Percentiles rank a stretch among this genome's conserved stretches.
Evolutionary conservation across 1,140 invertebrate genomes (phyloP).

Genomic region (Drosophila melanica): DNA sequence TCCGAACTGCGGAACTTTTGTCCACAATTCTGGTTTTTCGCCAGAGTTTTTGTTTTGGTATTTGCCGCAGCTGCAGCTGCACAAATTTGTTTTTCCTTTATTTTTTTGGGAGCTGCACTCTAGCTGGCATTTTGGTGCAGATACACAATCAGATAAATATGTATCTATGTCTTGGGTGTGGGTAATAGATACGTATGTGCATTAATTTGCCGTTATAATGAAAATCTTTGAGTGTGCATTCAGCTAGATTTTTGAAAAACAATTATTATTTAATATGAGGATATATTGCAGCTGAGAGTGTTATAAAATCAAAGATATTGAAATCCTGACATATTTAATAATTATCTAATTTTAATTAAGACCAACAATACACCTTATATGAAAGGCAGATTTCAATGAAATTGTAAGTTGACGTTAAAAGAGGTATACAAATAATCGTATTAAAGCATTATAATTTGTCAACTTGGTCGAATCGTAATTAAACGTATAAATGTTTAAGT

Average conservation of each 20-base stretch:
- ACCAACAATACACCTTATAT: too few relatives aligned
- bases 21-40: slow-evolving; percentile 28
- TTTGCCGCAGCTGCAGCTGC: slow-evolving; percentile 30
- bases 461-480: too few relatives aligned
- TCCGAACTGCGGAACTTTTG: slow-evolving; percentile 36
- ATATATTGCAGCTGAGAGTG: neutral
- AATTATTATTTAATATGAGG: too few relatives aligned
- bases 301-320: too few relatives aligned
- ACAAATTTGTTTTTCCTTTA: neutral
- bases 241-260: too few relatives aligned
- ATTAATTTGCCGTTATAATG: neutral
- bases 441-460: too few relatives aligned
- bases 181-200: slow-evolving; percentile 21
- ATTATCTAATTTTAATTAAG: too few relatives aligned
- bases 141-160: slow-evolving; percentile 18
- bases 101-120: neutral
- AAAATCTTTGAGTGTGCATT: neutral
- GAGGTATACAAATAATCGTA: too few relatives aligned
- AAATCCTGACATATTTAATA: too few relatives aligned
- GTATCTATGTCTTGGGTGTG: slow-evolving; percentile 11
- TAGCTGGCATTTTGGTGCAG: slow-evolving; percentile 23
- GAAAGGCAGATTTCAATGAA: too few relatives aligned
- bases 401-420: too few relatives aligned
- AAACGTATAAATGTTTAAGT: too few relatives aligned
- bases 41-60: slow-evolving; percentile 19